phyloP scores from a whole-genome alignment of 2,888 invertebrate genomes.

The Xanthorhoe designata region DNA sequence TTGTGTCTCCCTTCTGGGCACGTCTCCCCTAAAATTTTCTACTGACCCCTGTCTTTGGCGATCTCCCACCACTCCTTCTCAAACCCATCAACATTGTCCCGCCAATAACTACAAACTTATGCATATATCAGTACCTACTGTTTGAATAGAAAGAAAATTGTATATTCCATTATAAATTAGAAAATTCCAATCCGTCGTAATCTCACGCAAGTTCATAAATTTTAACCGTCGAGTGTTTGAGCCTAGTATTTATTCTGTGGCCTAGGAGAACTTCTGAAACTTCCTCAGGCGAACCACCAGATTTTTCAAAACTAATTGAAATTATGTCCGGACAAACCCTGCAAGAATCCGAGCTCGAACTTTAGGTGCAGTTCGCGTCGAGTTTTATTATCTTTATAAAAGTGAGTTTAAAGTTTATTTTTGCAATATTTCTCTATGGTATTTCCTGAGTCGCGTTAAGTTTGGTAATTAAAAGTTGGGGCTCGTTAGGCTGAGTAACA shows the following conservation, averaged over 20 bases:
- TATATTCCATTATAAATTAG: conserved; percentile 25
- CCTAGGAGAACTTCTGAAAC: conserved; percentile 42
- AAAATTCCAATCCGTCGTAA: conserved; percentile 18
- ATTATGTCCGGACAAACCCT: conserved; percentile 57
- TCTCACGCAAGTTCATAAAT: conserved; percentile 21
- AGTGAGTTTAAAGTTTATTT: conserved; percentile 45
- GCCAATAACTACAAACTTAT: too few species aligned
- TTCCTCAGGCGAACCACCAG: conserved; percentile 34
- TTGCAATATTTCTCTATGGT: conserved; percentile 60
- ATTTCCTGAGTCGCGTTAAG: conserved; percentile 66
- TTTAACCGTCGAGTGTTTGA: conserved; percentile 19
- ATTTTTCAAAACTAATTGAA: conserved; percentile 61
- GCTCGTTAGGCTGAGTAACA: conserved; percentile 58
- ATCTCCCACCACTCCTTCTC: too few species aligned
- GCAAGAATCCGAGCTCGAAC: conserved; percentile 43
- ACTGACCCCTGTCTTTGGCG: too few species aligned
- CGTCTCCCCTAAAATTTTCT: too few species aligned
- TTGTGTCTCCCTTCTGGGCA: too few species aligned
- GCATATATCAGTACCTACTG: too few species aligned
- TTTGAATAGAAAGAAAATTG: too few species aligned
- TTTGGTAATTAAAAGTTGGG: conserved; percentile 78
- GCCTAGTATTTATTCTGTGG: conserved; percentile 16
- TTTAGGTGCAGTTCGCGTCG: conserved; percentile 51
- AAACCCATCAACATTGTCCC: too few species aligned
- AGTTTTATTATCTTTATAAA: conserved; percentile 64